These are phyloP conservation scores for Meiosimyza decipiens DNA, from an alignment of 2,888 invertebrate genomes.

Conservation along the genomic window DNA sequence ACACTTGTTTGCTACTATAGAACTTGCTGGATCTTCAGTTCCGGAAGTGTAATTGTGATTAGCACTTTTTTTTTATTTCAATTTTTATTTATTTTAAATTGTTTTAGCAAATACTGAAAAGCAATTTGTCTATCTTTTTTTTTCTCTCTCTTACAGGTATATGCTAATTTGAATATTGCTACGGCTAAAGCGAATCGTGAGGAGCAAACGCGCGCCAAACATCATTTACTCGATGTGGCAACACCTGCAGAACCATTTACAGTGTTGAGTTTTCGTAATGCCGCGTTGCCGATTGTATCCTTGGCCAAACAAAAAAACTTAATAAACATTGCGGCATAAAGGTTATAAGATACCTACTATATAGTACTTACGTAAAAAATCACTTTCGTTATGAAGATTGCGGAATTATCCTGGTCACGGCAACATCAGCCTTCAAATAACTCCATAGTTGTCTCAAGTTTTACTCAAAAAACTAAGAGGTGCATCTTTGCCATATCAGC, in stretches of 20 bases:
- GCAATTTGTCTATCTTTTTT: background rate
- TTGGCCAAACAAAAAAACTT: slow-evolving; percentile 38
- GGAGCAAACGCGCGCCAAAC: slow-evolving; percentile 80
- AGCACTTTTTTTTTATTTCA: slow-evolving; percentile 3
- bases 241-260: slow-evolving; percentile 83
- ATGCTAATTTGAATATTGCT: slow-evolving; percentile 90
- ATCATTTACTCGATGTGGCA: slow-evolving; percentile 90
- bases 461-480: too few relatives aligned
- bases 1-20: slow-evolving; percentile 1
- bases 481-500: too few relatives aligned
- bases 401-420: too few relatives aligned
- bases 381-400: too few relatives aligned
- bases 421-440: too few relatives aligned
- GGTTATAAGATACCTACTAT: too few relatives aligned
- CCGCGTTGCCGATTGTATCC: slow-evolving; percentile 80
- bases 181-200: slow-evolving; percentile 91
- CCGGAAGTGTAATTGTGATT: slow-evolving; percentile 18
- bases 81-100: background rate
- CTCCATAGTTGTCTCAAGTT: too few relatives aligned
- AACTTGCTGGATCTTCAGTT: background rate
- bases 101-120: background rate
- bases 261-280: slow-evolving; percentile 86
- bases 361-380: too few relatives aligned
- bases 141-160: slow-evolving; percentile 75
- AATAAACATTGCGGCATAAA: too few relatives aligned